Evolutionary conservation across 2,888 invertebrate genomes (phyloP), one percentile per base, ranked within the genome.

Genomic region (Oligia fasciuncula): DNA sequence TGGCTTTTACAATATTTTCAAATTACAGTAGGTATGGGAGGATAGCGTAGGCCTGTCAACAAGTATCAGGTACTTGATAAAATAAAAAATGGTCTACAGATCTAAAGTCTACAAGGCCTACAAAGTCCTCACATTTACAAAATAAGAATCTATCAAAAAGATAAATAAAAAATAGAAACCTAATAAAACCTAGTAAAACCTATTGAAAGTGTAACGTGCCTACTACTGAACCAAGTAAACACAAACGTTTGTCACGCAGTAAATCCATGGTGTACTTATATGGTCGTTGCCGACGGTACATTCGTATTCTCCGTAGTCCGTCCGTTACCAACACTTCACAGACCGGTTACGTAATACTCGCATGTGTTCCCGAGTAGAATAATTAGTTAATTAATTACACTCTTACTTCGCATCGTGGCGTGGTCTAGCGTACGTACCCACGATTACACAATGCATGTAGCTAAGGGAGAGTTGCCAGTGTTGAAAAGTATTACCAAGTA

Each of bases 311-410:
- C 71, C 54, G 54, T 54, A 23, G 43, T 65, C 62, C 49, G n/a
- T 74, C 65, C 69, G 66, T 73, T 80, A 73, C 73, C 75, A 87
- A 86, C 85, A 87, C 87, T 85, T 75, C 84, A 81, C 86, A 87
- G 85, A 91, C 90, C 83, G 90, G 90, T 94, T 93, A 87, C 90
- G 90, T 91, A 91, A 92, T 84, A 86, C 86, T 89, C 88, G 86
- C 87, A 87, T 90, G 89, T 90, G 90, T 90, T 90, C 88, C 84
- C 89, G 89, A 92, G 87, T 91, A 83, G 88, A 89, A 88, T 89
- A 89, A 89, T 89, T 89, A 92, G 91, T 92, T 93, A 94, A 94
- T 94, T 95, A 93, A 92, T 92, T 91, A 91, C 88, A 91, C 91
- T 91, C 89, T 88, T 90, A 84, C 83, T 84, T 87, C 80, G 88